Percentiles rank a stretch among this genome's conserved stretches.
These are phyloP conservation scores for Spicauda simplicius DNA, from an alignment of 2,888 invertebrate genomes.

Conservation along the genomic window DNA sequence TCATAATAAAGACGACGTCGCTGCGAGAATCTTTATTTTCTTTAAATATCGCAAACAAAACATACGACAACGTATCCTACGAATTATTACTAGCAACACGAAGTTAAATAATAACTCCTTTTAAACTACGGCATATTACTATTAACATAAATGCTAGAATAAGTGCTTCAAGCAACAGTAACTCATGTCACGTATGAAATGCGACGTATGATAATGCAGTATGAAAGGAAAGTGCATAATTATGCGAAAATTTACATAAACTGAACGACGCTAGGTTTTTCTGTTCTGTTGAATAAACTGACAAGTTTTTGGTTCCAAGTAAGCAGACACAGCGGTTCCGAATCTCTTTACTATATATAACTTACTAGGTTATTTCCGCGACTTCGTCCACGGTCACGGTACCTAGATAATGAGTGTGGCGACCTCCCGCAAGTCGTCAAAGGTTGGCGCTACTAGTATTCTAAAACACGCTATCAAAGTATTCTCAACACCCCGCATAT, in stretches of 20 bases:
- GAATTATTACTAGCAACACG: slow-evolving; percentile 5
- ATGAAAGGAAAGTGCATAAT: slow-evolving; percentile 30
- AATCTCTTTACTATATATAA: too few relatives aligned
- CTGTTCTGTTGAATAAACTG: slow-evolving; percentile 24
- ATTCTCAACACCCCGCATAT: too few relatives aligned
- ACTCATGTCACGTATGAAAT: slow-evolving; percentile 30
- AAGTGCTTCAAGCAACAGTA: slow-evolving; percentile 19
- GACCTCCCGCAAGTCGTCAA: too few relatives aligned
- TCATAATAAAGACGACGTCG: too few relatives aligned
- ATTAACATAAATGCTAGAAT: slow-evolving; percentile 16
- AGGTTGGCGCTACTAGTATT: too few relatives aligned
- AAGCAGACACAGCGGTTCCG: neutral
- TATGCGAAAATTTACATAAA: slow-evolving; percentile 33
- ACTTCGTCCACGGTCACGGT: too few relatives aligned
- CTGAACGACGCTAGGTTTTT: slow-evolving; percentile 27
- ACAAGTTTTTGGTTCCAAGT: neutral
- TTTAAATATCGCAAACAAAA: slow-evolving; percentile 10
- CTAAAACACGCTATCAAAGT: too few relatives aligned
- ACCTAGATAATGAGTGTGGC: too few relatives aligned
- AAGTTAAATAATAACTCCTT: neutral
- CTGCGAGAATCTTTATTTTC: too few relatives aligned
- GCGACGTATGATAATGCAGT: slow-evolving; percentile 31
- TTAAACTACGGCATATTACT: neutral
- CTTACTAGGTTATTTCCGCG: too few relatives aligned
- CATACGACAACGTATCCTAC: neutral